These are phyloP conservation scores for Trichogramma pretiosum DNA, from an alignment of 1,140 invertebrate species.

Conservation along the genomic window DNA sequence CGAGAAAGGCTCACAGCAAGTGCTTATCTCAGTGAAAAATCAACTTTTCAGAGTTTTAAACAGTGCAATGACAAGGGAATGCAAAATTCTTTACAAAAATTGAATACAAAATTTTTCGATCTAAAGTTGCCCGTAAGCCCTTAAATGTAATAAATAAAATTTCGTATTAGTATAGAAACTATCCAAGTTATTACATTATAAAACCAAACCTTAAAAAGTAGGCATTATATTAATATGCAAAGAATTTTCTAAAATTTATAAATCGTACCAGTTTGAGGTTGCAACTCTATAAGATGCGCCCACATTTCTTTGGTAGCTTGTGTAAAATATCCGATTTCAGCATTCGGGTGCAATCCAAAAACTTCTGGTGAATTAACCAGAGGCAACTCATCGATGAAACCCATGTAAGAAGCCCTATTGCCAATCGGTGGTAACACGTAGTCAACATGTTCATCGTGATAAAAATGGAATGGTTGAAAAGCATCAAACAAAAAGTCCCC, in stretches of 20 bases:
- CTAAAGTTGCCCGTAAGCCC: too few relatives aligned
- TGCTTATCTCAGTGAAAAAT: too few relatives aligned
- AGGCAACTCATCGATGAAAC: constrained; percentile 62
- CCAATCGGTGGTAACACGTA: constrained; percentile 68
- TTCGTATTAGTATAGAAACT: too few relatives aligned
- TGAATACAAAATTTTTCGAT: too few relatives aligned
- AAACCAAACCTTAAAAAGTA: too few relatives aligned
- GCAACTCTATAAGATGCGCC: constrained; percentile 72
- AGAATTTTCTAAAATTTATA: constrained; percentile 4
- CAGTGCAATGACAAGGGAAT: too few relatives aligned
- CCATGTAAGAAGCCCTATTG: constrained; percentile 61
- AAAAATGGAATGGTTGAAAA: constrained; percentile 85
- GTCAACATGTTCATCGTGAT: constrained; percentile 62
- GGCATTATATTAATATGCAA: background rate
- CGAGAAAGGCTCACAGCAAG: too few relatives aligned
- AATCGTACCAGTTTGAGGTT: constrained; percentile 70
- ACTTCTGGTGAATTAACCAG: constrained; percentile 73
- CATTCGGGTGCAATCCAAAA: constrained; percentile 85
- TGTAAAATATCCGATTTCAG: constrained; percentile 86
- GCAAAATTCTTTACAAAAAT: too few relatives aligned
- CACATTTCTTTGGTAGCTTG: constrained; percentile 76
- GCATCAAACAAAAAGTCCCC: constrained; percentile 85
- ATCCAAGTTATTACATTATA: too few relatives aligned
- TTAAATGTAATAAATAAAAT: too few relatives aligned
- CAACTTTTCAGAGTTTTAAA: too few relatives aligned